Base-by-base conservation (phyloP, 2,797 vertebrate genomes). In the Thaleichthys pacificus region DNA sequence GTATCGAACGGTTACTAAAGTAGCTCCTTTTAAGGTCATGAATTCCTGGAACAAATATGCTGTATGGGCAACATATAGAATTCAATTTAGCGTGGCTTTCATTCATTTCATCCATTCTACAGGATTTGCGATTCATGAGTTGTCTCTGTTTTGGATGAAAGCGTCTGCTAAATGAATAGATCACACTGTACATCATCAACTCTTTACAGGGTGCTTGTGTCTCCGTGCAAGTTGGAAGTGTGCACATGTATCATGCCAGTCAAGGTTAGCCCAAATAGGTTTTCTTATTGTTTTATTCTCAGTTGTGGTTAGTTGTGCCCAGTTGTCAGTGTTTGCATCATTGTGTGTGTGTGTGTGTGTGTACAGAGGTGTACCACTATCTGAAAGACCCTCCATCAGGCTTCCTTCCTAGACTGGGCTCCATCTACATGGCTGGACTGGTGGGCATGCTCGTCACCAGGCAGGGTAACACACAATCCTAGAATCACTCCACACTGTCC, bases 321-420 rank as follows among this genome's bases (percentile, higher is more conserved):
- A 35, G 32, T 61, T 61, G 60, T 30, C 4, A 26, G 8, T 77
- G 22, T 71, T 30, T 73, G 68, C 51, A 5, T 28, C n/a, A 65
- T 21, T 19, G 57, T 73, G 65, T 35, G 47, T 68, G 47, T 78
- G 49, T 78, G 49, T 49, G 61, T 61, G 4, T 75, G 11, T 51
- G 62, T 35, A 76, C 77, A 98, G 96, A 96, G 92, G 81, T 92
- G 2, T 98, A 92, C 74, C 81, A 94, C 86, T 97, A 95, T 89
- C 85, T 98, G 83, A 95, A 93, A 88, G 94, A 96, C 79, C 95
- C 96, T 11, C 95, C 96, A 1, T 90, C 91, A 35, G 95, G 94
- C 21, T 98, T 97, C 81, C 80, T 97, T 32, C 95, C 95, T 62
- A 95, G 93, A 86, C 78, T 93, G 5, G 88, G 93, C 66, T 86